Percentiles rank a stretch among this genome's conserved stretches.
Conservation (phyloP, 1,140 invertebrate species). For the Hypsibius dujardini region DNA sequence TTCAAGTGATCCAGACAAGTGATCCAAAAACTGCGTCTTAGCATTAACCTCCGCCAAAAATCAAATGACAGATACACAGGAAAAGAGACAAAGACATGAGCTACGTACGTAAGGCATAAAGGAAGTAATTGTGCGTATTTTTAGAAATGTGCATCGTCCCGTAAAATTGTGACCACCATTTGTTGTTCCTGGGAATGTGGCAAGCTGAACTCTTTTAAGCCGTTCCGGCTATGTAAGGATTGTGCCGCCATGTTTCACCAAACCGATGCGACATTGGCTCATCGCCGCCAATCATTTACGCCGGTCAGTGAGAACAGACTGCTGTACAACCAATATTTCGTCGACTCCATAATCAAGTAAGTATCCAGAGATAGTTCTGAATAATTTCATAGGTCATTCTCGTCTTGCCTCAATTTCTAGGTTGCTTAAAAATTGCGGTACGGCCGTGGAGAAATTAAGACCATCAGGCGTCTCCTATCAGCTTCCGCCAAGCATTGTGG, state of each 20-base stretch:
- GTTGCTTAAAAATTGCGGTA: constrained; percentile 13
- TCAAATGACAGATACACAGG: too few species aligned
- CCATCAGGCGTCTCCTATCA: background rate
- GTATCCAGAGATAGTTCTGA: background rate
- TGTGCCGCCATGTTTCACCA: background rate
- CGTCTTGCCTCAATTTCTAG: background rate
- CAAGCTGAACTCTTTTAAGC: constrained; percentile 1
- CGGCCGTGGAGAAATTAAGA: background rate
- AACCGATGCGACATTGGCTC: background rate
- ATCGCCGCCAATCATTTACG: background rate
- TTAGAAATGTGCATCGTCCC: background rate
- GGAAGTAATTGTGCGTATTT: background rate
- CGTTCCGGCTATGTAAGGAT: constrained; percentile 4
- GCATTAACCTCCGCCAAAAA: too few species aligned
- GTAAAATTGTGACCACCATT: background rate
- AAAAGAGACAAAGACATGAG: background rate
- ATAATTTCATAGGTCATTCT: background rate
- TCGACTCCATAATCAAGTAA: constrained; percentile 6
- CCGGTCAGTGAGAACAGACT: background rate
- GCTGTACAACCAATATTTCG: background rate
- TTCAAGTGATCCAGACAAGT: too few species aligned
- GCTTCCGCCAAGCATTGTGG: constrained; percentile 1
- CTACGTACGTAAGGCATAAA: constrained; percentile 2
- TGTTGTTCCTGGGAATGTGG: constrained; percentile 16
- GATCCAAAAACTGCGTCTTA: too few species aligned